Conservation (phyloP, 2,797 vertebrate species). For the Buceros bicornis region DNA sequence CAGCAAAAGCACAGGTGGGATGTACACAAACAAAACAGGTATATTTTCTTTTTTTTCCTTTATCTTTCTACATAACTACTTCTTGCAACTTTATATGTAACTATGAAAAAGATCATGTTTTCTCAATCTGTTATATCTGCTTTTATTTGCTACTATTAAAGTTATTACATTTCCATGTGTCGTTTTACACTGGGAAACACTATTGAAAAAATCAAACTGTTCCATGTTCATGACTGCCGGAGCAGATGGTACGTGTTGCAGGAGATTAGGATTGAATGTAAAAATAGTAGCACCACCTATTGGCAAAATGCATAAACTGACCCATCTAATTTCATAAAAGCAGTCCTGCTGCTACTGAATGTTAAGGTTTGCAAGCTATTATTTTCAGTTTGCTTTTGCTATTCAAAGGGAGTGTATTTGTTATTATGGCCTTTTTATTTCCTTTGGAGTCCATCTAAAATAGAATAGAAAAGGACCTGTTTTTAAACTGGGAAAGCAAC, state of each 20-base stretch:
- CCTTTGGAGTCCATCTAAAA: background rate
- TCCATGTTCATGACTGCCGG: background rate
- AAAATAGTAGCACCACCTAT: constrained; percentile 70
- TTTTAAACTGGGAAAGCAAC: background rate
- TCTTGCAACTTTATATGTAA: background rate
- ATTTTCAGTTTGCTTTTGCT: background rate
- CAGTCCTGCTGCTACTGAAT: background rate
- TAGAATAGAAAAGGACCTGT: background rate
- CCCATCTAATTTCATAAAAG: background rate
- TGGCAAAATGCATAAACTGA: constrained; percentile 46
- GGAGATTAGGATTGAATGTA: background rate
- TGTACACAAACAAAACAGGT: background rate
- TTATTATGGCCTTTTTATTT: background rate
- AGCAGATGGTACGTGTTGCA: background rate
- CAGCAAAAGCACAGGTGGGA: background rate
- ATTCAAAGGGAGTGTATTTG: background rate
- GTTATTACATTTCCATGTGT: background rate
- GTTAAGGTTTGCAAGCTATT: background rate
- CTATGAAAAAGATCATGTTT: background rate
- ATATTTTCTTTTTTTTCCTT: background rate
- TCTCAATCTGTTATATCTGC: background rate
- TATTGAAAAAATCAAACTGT: background rate
- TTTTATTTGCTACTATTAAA: background rate
- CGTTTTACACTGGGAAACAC: background rate
- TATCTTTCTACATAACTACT: background rate